These are phyloP conservation scores for Neopelma chrysocephalum DNA, from an alignment of 2,797 vertebrate genomes.

Conservation along the genomic window DNA sequence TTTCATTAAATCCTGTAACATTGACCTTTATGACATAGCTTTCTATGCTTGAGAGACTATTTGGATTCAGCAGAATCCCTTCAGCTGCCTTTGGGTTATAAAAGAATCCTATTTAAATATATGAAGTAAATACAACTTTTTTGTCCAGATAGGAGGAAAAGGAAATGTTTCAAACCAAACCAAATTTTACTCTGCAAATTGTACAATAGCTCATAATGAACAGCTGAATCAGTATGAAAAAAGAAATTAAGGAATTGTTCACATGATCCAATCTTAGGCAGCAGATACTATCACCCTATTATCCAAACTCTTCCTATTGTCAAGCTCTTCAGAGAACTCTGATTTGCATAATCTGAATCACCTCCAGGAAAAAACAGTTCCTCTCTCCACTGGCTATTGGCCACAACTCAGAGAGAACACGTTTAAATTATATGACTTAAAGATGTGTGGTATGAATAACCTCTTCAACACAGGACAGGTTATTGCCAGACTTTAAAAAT, in stretches of 20 bases:
- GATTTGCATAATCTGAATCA: background rate
- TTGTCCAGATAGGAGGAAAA: conserved; percentile 10
- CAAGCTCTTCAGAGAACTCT: background rate
- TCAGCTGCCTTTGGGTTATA: conserved; percentile 15
- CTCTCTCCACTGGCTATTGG: background rate
- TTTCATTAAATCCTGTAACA: conserved; percentile 40
- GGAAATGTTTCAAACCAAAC: conserved; percentile 19
- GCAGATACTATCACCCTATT: background rate
- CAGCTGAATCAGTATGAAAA: conserved; percentile 5
- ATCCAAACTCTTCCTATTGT: background rate
- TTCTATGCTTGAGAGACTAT: conserved; percentile 27
- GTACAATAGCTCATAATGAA: conserved; percentile 31
- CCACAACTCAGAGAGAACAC: background rate
- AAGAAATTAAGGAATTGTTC: background rate
- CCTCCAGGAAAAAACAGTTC: background rate
- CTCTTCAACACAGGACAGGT: background rate
- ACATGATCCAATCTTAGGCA: background rate
- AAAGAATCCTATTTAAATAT: conserved; percentile 36
- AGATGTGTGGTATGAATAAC: background rate
- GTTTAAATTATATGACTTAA: background rate
- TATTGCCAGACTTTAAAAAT: background rate
- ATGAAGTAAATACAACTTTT: conserved; percentile 24
- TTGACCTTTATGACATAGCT: conserved; percentile 39
- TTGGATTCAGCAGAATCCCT: conserved; percentile 50
- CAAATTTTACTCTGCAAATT: conserved; percentile 13